These are phyloP conservation scores for Diarsia rubi DNA, from an alignment of 2,888 invertebrate genomes.

Conservation along the genomic window DNA sequence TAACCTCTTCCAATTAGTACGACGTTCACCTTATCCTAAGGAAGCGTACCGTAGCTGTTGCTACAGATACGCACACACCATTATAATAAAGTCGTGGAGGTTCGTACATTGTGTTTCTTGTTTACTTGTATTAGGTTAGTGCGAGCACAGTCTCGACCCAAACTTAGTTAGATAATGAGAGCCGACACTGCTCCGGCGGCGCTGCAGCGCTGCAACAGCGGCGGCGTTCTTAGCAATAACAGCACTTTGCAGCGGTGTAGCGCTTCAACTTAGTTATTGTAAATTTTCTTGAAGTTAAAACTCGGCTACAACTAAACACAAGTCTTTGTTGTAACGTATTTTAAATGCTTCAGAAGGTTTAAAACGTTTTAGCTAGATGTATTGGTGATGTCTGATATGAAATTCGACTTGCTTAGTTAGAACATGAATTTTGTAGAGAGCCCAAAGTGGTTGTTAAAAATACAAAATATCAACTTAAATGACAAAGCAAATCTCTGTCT, in stretches of 20 bases:
- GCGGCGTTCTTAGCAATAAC: constrained; percentile 28
- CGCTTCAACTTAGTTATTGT: constrained; percentile 41
- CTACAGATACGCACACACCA: background rate
- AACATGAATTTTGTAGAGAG: background rate
- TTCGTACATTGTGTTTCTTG: constrained; percentile 6
- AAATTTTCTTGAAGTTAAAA: constrained; percentile 19
- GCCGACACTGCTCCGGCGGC: constrained; percentile 27
- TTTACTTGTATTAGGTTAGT: constrained; percentile 26
- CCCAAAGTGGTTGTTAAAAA: background rate
- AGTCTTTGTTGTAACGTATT: background rate
- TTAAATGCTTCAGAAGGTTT: background rate
- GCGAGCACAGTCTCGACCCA: constrained; percentile 26
- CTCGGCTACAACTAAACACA: constrained; percentile 10
- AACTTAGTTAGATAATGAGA: constrained; percentile 56
- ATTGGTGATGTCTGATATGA: background rate
- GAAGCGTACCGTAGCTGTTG: background rate
- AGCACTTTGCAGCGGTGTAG: constrained; percentile 34
- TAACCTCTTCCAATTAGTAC: background rate
- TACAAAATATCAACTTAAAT: background rate
- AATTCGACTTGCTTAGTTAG: background rate
- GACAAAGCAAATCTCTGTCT: background rate
- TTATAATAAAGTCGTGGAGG: background rate
- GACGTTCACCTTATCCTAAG: no score
- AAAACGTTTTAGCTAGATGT: background rate
- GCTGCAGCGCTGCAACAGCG: constrained; percentile 1